Evolutionary conservation across 2,888 invertebrate genomes (phyloP).

Genomic region (Metopia argyrocephala): DNA sequence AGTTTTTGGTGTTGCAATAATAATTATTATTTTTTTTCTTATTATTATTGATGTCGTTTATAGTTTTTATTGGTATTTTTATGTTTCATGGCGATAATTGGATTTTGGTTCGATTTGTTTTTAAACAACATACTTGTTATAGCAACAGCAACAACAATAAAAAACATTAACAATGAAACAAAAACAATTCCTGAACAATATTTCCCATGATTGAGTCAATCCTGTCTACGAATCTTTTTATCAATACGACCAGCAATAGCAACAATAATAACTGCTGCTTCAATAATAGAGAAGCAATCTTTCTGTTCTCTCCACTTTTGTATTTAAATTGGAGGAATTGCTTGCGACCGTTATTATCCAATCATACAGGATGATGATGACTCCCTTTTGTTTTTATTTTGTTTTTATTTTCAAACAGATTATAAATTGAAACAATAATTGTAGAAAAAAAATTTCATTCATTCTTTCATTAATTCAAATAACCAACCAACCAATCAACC

Average conservation of each 20-base stretch:
- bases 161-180: slow-evolving; percentile 25
- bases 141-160: background rate
- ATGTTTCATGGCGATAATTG: slow-evolving; percentile 56
- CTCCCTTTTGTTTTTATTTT: background rate
- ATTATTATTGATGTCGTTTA: slow-evolving; percentile 8
- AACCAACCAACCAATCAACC: too few species aligned
- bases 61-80: slow-evolving; percentile 16
- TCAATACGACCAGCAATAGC: background rate
- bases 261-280: too few species aligned
- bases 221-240: background rate
- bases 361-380: background rate
- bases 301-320: too few species aligned
- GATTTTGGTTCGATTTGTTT: slow-evolving; percentile 65
- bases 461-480: too few species aligned
- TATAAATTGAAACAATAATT: background rate
- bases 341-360: background rate
- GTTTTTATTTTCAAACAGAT: background rate
- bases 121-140: slow-evolving; percentile 41
- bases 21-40: background rate
- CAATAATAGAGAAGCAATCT: too few species aligned
- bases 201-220: background rate
- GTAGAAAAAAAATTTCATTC: too few species aligned
- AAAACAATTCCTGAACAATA: background rate
- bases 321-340: too few species aligned
- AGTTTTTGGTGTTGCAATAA: slow-evolving; percentile 10